Conservation (phyloP, 2,113 vertebrate species). For the Microtus oregoni region DNA sequence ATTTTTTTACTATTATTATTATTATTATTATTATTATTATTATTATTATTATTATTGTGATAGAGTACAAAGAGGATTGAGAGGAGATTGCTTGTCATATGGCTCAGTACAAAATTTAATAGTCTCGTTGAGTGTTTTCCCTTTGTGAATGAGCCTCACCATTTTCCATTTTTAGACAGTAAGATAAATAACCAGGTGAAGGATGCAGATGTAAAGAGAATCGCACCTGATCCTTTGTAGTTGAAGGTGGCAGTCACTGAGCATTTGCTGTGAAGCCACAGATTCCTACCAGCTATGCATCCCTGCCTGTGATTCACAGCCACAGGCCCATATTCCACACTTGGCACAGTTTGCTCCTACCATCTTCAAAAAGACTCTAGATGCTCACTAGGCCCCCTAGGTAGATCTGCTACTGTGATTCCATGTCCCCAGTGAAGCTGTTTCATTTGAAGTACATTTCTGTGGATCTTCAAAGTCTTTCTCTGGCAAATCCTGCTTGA, state of each 20-base stretch:
- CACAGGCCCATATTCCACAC: not conserved
- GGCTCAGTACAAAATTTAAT: conserved; percentile 44
- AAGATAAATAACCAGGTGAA: conserved; percentile 29
- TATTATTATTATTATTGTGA: too few species aligned
- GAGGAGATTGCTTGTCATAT: not conserved
- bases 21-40: too few species aligned
- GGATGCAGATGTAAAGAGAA: conserved; percentile 6
- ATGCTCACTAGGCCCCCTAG: not conserved
- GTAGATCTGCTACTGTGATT: conserved; percentile 32
- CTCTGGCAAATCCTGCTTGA: conserved; percentile 45
- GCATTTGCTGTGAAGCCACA: not conserved
- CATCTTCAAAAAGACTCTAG: conserved; percentile 32
- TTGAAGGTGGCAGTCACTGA: conserved; percentile 38
- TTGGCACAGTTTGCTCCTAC: not conserved
- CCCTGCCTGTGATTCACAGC: not conserved
- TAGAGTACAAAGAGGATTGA: not conserved
- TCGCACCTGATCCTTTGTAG: conserved; percentile 41
- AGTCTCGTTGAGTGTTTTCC: conserved; percentile 39
- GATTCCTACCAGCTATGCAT: not conserved
- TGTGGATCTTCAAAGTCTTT: conserved; percentile 61
- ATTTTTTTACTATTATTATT: too few species aligned
- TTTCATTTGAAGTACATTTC: conserved; percentile 42
- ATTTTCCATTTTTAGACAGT: conserved; percentile 47
- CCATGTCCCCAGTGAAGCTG: not conserved
- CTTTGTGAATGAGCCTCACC: conserved; percentile 33